phyloP scores from a whole-genome alignment of 2,113 vertebrate genomes.

The Tamias sibiricus region DNA sequence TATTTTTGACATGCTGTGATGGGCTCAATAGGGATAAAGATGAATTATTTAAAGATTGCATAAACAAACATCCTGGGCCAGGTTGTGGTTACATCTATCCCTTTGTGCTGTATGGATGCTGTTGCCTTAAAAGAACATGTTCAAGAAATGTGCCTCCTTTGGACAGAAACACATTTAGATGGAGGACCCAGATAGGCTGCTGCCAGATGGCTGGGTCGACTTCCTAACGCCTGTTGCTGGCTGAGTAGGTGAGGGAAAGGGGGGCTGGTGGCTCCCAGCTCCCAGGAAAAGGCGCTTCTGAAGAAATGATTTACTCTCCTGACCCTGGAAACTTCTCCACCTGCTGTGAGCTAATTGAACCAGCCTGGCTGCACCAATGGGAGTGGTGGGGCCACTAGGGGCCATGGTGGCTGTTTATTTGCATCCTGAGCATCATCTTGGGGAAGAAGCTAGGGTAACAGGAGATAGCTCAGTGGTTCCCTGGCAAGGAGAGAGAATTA shows the following conservation, averaged over 20 bases:
- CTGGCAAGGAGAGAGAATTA: not conserved
- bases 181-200: not conserved
- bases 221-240: not conserved
- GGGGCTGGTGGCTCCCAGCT: not conserved
- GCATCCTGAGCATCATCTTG: not conserved
- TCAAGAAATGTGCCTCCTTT: slow-evolving; percentile 53
- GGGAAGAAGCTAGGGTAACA: not conserved
- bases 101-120: slow-evolving; percentile 40
- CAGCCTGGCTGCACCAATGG: not conserved
- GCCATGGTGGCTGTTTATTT: not conserved
- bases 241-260: not conserved
- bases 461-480: not conserved
- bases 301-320: slow-evolving; percentile 50
- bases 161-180: slow-evolving; percentile 12
- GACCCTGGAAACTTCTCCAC: slow-evolving; percentile 61
- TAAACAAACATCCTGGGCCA: slow-evolving; percentile 87
- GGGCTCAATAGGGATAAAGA: slow-evolving; percentile 88
- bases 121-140: not conserved
- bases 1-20: slow-evolving; percentile 88
- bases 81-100: slow-evolving; percentile 71
- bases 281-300: not conserved
- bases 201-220: slow-evolving; percentile 29
- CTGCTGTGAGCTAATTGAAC: slow-evolving; percentile 57
- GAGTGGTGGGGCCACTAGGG: not conserved
- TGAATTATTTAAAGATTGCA: slow-evolving; percentile 89